Conservation (phyloP, 2,113 vertebrate species). For the Taurulus bubalis region DNA sequence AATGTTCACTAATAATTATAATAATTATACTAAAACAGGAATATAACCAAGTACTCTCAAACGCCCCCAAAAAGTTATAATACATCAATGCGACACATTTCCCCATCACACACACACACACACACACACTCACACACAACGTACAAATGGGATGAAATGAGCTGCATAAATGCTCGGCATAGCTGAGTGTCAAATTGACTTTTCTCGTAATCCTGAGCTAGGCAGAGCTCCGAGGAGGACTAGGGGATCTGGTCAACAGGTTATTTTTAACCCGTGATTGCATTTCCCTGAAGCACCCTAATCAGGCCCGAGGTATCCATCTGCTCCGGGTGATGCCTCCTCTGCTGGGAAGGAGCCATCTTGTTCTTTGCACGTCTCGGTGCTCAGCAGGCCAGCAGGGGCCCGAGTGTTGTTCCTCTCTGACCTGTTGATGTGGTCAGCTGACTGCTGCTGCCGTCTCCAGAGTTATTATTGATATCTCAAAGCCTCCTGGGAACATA, state of each 20-base stretch:
- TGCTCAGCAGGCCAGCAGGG: slow-evolving; percentile 4
- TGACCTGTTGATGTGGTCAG: not conserved
- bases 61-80: not conserved
- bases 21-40: not conserved
- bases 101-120: not conserved
- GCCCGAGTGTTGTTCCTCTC: slow-evolving; percentile 8
- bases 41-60: not conserved
- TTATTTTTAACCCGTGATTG: slow-evolving; percentile 71
- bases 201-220: slow-evolving; percentile 54
- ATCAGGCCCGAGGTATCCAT: slow-evolving; percentile 42
- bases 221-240: slow-evolving; percentile 52
- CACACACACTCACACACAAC: not conserved
- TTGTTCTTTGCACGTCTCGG: slow-evolving; percentile 34
- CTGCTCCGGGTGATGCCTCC: not conserved
- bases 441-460: slow-evolving; percentile 1
- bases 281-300: slow-evolving; percentile 27
- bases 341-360: slow-evolving; percentile 12
- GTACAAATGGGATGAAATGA: not conserved
- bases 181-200: slow-evolving; percentile 54
- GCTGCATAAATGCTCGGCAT: slow-evolving; percentile 10
- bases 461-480: slow-evolving; percentile 20
- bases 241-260: slow-evolving; percentile 69
- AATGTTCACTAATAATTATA: not conserved
- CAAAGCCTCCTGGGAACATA: not conserved
- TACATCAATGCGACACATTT: not conserved